Base-by-base conservation (phyloP, 2,888 invertebrate genomes). In the Ochropleura plecta region DNA sequence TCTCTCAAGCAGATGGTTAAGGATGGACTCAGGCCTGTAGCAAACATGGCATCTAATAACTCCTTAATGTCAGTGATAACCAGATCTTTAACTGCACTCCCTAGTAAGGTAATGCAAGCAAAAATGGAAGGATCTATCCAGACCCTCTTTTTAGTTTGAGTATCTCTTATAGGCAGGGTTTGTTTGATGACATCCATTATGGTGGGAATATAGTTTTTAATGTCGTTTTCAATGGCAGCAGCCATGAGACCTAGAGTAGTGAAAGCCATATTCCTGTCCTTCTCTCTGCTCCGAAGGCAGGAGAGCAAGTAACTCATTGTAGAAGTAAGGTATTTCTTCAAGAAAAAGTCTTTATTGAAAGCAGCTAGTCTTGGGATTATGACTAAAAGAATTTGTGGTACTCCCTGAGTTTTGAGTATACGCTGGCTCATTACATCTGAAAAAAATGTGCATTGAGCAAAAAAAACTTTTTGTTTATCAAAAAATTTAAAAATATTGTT, bases 301-400 rank as follows among this genome's bases (percentile, higher is more conserved):
- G 97, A 95, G 66, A 99, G 95, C 74, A 99, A 96, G 93, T 99
- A 98, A 82, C 97, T 97, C 95, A 99, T 98, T 0, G 98, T 98
- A 0, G 97, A 97, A 59, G 97, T 97, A 0, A 99, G 95, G 93
- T 99, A 98, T 86, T 97, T 97, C 75, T 97, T 97, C 0, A 98
- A 97, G 91, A 99, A 99, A 75, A 97, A 97, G 9, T 98, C 97
- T 78, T 98, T 98, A 92, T 99, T 98, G 90, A 99, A 99, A n/a
- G 99, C 99, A 9, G 99, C 99, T 70, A 99, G 95, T 83, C 99
- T 97, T 0, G 99, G 99, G 78, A 99, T 96, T 66, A 99, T 97
- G 57, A 98, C 97, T 75, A 99, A 97, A 18, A 99, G 94, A 0
- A 98, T 98, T 90, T 98, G 98, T 86, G 99, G 99, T 42, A 99